Evolutionary conservation across 2,888 invertebrate genomes (phyloP), one percentile per base, ranked within the genome.

Genomic region (Harpalus rufipes): DNA sequence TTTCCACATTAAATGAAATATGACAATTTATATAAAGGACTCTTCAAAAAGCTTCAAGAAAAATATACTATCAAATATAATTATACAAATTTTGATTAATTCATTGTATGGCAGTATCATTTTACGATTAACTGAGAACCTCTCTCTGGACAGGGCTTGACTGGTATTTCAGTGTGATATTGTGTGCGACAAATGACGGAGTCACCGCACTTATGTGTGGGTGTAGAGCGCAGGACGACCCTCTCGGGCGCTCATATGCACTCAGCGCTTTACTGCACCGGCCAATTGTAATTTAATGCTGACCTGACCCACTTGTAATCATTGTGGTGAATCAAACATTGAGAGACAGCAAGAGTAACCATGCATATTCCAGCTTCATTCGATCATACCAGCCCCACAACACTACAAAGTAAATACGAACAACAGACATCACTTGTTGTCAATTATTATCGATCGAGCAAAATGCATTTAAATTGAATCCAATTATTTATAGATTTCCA

Each of bases 251-350:
- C 74, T 56, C 41, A 56, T 58, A 76, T 83, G 83, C 72, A 83
- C 74, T 83, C 83, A 76, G 39, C 72, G 74, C 74, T 72, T 83
- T 84, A 79, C 44, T 63, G 78, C 76, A 84, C 14, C 79, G 84
- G 56, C 84, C 84, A 84, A 84, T 84, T 78, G 84, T 78, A 84
- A 78, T 84, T 84, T 84, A 84, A 84, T 84, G 78, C 79, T 76
- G 39, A 76, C 78, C 78, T 84, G 78, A 84, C 84, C 84, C 78
- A 84, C 78, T 84, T 84, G 84, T 84, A 56, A 78, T 84, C 78
- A 84, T 84, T 84, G 84, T 79, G 84, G 84, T 21, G 74, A 74
- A 74, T 74, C 41, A 74, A 74, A 74, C 72, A 74, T 16, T 74
- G 39, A 21, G 32, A 63, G 18, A 56, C 21, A 10, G 44, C 44